phyloP scores from a whole-genome alignment of 1,140 invertebrate genomes.

The Araneus ventricosus region DNA sequence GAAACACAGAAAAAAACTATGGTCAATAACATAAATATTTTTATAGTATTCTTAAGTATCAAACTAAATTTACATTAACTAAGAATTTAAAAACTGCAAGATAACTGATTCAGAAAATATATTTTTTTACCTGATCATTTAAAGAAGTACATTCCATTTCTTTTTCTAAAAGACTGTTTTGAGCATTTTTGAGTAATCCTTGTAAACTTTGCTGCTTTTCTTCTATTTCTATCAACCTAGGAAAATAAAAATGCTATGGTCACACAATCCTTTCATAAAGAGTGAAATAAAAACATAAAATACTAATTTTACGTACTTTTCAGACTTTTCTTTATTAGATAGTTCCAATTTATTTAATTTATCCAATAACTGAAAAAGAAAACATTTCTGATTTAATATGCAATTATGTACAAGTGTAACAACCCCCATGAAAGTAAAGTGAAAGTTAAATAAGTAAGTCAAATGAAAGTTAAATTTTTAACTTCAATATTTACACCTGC shows the following conservation, averaged over 20 bases:
- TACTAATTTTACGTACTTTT: conserved; percentile 29
- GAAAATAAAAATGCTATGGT: background rate
- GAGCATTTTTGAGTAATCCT: conserved; percentile 10
- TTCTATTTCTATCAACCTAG: background rate
- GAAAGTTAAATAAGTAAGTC: too few species aligned
- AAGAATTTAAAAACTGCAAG: too few species aligned
- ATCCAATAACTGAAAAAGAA: background rate
- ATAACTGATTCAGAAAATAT: too few species aligned
- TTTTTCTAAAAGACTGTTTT: conserved; percentile 43
- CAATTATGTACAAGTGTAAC: too few species aligned
- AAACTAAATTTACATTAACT: too few species aligned
- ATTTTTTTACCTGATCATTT: conserved; percentile 47
- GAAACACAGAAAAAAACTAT: too few species aligned
- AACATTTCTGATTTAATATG: too few species aligned
- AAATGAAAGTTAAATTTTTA: too few species aligned
- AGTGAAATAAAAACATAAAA: background rate
- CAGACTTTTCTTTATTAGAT: conserved; percentile 21
- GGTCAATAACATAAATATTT: too few species aligned
- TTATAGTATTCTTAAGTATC: too few species aligned
- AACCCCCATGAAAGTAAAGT: too few species aligned
- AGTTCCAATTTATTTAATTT: conserved; percentile 39
- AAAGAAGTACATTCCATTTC: conserved; percentile 26
- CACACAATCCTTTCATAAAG: background rate
- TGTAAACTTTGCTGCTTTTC: background rate
- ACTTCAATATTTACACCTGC: too few species aligned